A percentile compares a stretch with the other conserved stretches of the same genome.
phyloP scores from a whole-genome alignment of 2,797 vertebrate species.

The Sphaeramia orbicularis region DNA sequence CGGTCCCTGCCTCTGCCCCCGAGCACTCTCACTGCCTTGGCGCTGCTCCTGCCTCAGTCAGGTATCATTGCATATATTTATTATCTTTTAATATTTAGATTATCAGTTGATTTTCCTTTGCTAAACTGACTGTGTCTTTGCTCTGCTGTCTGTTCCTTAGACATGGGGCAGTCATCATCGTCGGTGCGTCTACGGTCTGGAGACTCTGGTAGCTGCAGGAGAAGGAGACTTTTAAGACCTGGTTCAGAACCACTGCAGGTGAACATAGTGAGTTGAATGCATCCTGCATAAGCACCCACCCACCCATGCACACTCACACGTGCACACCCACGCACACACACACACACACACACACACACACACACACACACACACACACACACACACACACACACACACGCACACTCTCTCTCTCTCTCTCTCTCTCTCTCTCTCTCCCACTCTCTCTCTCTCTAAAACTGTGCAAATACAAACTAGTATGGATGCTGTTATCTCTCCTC shows the following conservation, averaged over 20 bases:
- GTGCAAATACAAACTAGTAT: slow-evolving; percentile 16
- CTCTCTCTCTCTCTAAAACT: no score
- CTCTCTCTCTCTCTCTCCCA: no score
- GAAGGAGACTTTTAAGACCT: slow-evolving; percentile 87
- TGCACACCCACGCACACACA: not conserved
- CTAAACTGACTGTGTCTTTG: slow-evolving; percentile 1
- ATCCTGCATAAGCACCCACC: not conserved
- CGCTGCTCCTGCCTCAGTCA: slow-evolving; percentile 77
- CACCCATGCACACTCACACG: slow-evolving; percentile 18
- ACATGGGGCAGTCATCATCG: slow-evolving; percentile 80
- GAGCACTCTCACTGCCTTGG: slow-evolving; percentile 85
- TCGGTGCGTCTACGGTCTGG: slow-evolving; percentile 83
- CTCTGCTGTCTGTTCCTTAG: slow-evolving; percentile 54
- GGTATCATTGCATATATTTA: slow-evolving; percentile 64
- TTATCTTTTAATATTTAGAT: slow-evolving; percentile 8
- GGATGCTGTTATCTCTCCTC: not conserved
- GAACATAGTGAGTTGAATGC: slow-evolving; percentile 87
- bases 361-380: no score
- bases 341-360: no score
- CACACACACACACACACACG: no score
- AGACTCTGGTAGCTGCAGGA: slow-evolving; percentile 81
- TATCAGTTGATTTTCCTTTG: not conserved
- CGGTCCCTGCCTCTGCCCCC: slow-evolving; percentile 88
- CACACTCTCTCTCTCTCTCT: no score
- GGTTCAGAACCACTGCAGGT: slow-evolving; percentile 91